Evolutionary conservation across 1,140 invertebrate genomes (phyloP), one percentile per base, ranked within the genome.

Genomic region (Penaeus japonicus): DNA sequence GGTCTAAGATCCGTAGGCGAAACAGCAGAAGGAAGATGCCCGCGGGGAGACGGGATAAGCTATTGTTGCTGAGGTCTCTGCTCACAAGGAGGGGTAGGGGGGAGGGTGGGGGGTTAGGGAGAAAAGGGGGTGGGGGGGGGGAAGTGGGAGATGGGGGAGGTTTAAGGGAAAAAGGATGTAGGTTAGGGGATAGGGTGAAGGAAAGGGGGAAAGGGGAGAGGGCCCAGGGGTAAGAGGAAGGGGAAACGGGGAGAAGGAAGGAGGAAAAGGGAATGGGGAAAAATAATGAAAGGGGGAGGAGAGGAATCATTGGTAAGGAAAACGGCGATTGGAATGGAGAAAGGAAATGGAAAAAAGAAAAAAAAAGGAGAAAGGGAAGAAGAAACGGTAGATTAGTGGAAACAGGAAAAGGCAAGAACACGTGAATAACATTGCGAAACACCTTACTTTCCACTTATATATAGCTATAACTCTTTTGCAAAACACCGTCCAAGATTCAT

Each of bases 61-160:
- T 85, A 55, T 85, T 85, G 84, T 85, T 85, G 39, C 84, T 85
- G 20, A 85, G 22, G 54, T 85, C 84, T 53, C 84, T 85, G 84
- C 4, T 18, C 20, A 55, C n/a, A 17, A 57, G 57, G 5, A 27
- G 30, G 22, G 55, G 57, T 1, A 24, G 30, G 22, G 53, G 27
- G 35, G 27, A 75, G 73, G 73, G 27, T 18, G 27, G 30, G 73
- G 27, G 30, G 27, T 75, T 17, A 27, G 17, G 73, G 30, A 30
- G 30, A 30, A 75, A 27, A 75, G 73, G 15, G 35, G 35, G 73
- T 27, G 35, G 30, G 35, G 22, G 22, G 22, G 47, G 22, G 10
- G 35, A 22, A 32, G n/a, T n/a, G 35, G 47, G 7, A 78, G 47
- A 35, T 30, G n/a, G 12, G 47, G 35, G 35, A 78, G 47, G 12